These are phyloP conservation scores for Neolamprologus sp. DNA, from an alignment of 2,113 vertebrate species.

Conservation along the genomic window DNA sequence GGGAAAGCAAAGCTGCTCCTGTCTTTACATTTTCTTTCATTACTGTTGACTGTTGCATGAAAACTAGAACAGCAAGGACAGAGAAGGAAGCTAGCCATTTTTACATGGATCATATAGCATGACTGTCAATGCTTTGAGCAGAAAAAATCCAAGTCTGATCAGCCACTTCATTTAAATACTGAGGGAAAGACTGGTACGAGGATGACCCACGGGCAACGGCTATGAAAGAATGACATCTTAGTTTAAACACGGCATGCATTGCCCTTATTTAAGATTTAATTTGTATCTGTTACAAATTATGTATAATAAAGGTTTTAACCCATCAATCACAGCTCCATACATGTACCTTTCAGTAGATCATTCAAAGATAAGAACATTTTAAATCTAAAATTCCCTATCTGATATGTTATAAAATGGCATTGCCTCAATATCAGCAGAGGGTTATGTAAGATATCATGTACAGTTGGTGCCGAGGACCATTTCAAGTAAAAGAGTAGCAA, in stretches of 20 bases:
- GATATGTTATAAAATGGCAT: background rate
- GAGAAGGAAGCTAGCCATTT: background rate
- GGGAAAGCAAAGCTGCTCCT: background rate
- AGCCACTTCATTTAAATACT: background rate
- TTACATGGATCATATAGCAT: background rate
- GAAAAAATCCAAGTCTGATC: background rate
- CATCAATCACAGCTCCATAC: background rate
- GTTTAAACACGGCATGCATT: conserved; percentile 12
- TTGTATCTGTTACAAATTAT: background rate
- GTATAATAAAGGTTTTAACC: background rate
- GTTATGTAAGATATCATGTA: background rate
- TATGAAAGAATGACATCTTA: background rate
- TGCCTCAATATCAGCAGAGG: background rate
- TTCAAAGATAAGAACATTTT: background rate
- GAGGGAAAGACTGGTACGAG: background rate
- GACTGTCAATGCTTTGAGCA: background rate
- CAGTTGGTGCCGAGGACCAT: background rate
- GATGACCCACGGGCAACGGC: background rate
- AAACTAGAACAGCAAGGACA: background rate
- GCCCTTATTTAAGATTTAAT: background rate
- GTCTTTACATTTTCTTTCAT: background rate
- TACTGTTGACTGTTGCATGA: background rate
- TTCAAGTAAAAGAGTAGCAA: conserved; percentile 33
- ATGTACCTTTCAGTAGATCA: background rate
- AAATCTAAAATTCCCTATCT: background rate